Evolutionary conservation across 2,888 invertebrate genomes (phyloP).

Genomic region (Imbricaverruca yamaguchii): DNA sequence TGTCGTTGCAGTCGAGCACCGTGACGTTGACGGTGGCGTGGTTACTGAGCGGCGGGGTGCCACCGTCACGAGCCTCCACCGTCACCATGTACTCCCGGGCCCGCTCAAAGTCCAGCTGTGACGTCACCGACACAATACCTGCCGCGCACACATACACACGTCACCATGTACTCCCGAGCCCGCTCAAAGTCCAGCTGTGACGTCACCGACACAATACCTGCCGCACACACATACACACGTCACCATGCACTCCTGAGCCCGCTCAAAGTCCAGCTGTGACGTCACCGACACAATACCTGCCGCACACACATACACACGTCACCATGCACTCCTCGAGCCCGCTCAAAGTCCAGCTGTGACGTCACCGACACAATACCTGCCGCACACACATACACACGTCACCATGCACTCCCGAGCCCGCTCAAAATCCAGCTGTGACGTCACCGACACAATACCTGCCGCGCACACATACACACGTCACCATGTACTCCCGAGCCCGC

Average conservation of each 20-base stretch:
- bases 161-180: constrained; percentile 48
- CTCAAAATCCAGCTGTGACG: too few relatives aligned
- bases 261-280: constrained; percentile 71
- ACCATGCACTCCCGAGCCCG: too few relatives aligned
- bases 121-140: constrained; percentile 67
- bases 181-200: constrained; percentile 81
- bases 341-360: constrained; percentile 78
- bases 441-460: too few relatives aligned
- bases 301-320: constrained; percentile 43
- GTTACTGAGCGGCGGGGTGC: constrained; percentile 78
- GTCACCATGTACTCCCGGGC: constrained; percentile 77
- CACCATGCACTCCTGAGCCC: constrained; percentile 53
- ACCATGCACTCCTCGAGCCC: constrained; percentile 74
- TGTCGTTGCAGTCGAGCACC: constrained; percentile 78
- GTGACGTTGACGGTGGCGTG: constrained; percentile 79
- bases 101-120: constrained; percentile 78
- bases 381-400: constrained; percentile 3
- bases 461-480: neutral
- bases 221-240: neutral
- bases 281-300: constrained; percentile 50
- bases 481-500: constrained; percentile 55
- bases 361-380: constrained; percentile 66
- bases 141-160: constrained; percentile 65
- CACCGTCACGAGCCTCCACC: constrained; percentile 83
- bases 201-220: constrained; percentile 66